Base-by-base conservation (phyloP, 30 jellyfish, hydroid and myxozoan genomes). In the Catostylus mosaicus region DNA sequence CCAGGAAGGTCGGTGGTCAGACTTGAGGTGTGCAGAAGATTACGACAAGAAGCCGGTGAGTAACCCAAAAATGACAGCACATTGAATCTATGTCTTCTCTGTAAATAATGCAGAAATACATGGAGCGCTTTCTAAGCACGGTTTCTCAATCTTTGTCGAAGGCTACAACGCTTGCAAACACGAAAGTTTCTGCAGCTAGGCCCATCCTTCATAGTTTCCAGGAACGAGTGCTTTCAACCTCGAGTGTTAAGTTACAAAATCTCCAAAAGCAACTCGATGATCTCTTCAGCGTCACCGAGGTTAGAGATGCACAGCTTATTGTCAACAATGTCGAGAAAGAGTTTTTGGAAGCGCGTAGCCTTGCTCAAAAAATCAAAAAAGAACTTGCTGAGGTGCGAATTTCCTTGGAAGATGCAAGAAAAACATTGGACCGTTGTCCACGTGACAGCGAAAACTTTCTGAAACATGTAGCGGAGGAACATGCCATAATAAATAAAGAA, bases 361-460 rank as follows among this genome's bases (percentile, higher is more conserved):
- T 56, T 20, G 87, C 91, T 20, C 80, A 68, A 24, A 30, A 71
- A 12, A 62, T 70, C 9, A 80, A 81, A 47, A 37, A 67, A 24
- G 77, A 37, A 40, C 78, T 92, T 7, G 85, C 73, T 8, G 95
- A 48, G 18, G 60, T 48, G 32, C 78, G 77, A 50, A 45, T 67
- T 19, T 61, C 75, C 14, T 67, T 92, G n/a, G 66, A 78, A 52
- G 96, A 92, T 19, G 88, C 90, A 12, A 80, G 97, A 45, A 82
- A 61, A 47, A 80, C 83, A 31, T 50, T 92, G 34, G 98, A 92
- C 57, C 80, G 98, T 16, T 85, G 96, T 80, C 91, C 95, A 32
- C 73, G 98, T 11, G 92, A 84, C 30, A 88, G 88, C 69, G 95
- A 71, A 57, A 38, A 77, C 16, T 92, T 78, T 75, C 76, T 86